Base-by-base conservation (phyloP, 2,888 invertebrate genomes). In the Drosophila niveifrons region DNA sequence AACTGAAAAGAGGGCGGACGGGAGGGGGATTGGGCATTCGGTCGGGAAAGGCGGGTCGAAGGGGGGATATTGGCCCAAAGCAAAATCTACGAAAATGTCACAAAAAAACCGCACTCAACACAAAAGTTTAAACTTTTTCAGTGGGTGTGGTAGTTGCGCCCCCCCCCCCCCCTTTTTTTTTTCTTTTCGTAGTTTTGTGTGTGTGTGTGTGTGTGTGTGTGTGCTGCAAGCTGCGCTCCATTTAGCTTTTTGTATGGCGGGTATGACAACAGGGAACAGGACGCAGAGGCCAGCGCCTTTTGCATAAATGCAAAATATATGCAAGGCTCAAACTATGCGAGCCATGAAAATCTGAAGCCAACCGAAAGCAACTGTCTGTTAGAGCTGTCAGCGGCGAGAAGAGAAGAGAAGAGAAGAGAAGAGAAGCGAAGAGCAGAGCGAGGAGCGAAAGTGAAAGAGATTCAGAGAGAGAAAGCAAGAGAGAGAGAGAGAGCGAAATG, bases 301-400 rank as follows among this genome's bases (percentile, higher is more conserved):
- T 36, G 87, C 78, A 83, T 82, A 82, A 87, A 82, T 82, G 84
- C 72, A 83, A 84, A 87, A 78, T 86, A 78, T 69, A 80, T 75
- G 75, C 70, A 72, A 67, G 72, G 80, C 80, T 75, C 78, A 78
- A 82, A 87, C 78, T 78, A 72, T 72, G 83, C 65, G 46, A 66
- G 68, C 57, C 43, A 75, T 61, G 66, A 71, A 71, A 74, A 69
- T 68, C 78, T 76, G 69, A 73, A 73, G 73, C 68, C 62, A 72
- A 63, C 55, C 53, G 62, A 62, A 70, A 66, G 72, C 75, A 66
- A 73, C 80, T 74, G 69, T 63, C 66, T 75, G 58, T 52, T 41
- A 41, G 51, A 71, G 51, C 46, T 64, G 50, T 39, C 10, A 55
- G 53, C 15, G 43, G 41, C 3, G 48, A n/a, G 18, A 46, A 23